Evolutionary conservation across 2,888 invertebrate species (phyloP), one percentile per base, ranked within the genome.

Genomic region (Cabera pusaria): DNA sequence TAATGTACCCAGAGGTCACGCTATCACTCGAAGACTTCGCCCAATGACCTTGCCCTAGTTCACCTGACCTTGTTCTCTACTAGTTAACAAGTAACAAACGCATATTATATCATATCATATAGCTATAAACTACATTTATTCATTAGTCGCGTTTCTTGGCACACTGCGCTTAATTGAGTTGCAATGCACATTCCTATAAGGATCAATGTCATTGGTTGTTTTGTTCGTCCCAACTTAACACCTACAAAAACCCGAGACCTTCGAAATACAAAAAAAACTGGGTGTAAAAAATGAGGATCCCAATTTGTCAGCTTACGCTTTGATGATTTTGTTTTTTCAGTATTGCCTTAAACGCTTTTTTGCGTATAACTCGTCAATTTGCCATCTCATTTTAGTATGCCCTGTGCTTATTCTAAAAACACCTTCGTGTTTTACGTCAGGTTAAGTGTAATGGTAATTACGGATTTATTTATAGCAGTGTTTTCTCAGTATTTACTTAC

Each of bases 11-110:
- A 77, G 64, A 86, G 85, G 86, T 81, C 83, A 64, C 71, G 79
- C 84, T 85, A 85, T 87, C 86, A 76, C 84, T 79, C 65, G 58
- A 74, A 75, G 76, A 73, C 72, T 78, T 71, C 56, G 71, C 63
- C 68, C 63, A 65, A 52, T 81, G 82, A 83, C 87, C 87, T 86
- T 86, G 85, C 82, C 75, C 86, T 48, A 85, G 60, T 73, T 86
- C 64, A 56, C 50, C 46, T 67, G 73, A 73, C 85, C 86, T 86
- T 83, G 85, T 72, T 76, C 72, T 72, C 72, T 69, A 54, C 59
- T 49, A 68, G 68, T 68, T 69, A 75, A 72, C 68, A 63, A 75
- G 62, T 52, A 46, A 60, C 64, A 66, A 71, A 60, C 62, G 64
- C 67, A 69, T 79, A 76, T 76, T 14, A 2, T 2, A 14, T 14